Evolutionary conservation across 2,113 vertebrate species (phyloP), one percentile per base, ranked within the genome.

Genomic region (Girardinichthys multiradiatus): DNA sequence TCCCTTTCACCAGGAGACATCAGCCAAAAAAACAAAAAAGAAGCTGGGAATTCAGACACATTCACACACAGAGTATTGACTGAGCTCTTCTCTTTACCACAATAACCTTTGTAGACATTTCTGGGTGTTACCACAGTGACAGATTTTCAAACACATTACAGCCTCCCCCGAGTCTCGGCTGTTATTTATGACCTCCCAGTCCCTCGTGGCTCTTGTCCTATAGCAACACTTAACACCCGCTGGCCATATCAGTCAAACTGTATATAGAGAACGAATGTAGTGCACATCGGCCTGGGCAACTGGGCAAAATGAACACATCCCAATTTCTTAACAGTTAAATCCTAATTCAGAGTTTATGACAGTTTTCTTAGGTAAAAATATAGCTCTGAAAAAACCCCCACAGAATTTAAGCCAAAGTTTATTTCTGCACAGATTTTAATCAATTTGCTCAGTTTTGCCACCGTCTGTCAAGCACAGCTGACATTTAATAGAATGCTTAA

Each of bases 81-180:
- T 64, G 67, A 64, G 61, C 70, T 64, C 51, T 57, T 29, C 72
- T 66, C 15, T 57, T 30, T 39, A 8, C 64, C 35, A 1, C 72
- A 68, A 74, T 62, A 72, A 79, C 45, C 57, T 83, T 86, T 82
- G 82, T 28, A 73, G 64, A 78, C 83, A 81, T 87, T 78, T 42
- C 76, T 72, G 62, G 39, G 75, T 45, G 79, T 89, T 76, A 59
- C 82, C 26, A 29, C 31, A 72, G 83, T 37, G 76, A 87, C 67
- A 68, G 68, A 58, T 72, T 24, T 87, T 45, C 30, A 69, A 57
- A 54, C 69, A 69, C 4, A 4, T 81, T 62, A 48, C 35, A 69
- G 30, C 64, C 51, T 26, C 58, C 73, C 64, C 48, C 8, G 9
- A 63, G 15, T 17, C 26, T 67, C 59, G 39, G 26, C 67, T 63